Percentiles rank a stretch among this genome's conserved stretches.
Conservation (phyloP, 2,888 invertebrate species). For the Ennomos fuscantarius region DNA sequence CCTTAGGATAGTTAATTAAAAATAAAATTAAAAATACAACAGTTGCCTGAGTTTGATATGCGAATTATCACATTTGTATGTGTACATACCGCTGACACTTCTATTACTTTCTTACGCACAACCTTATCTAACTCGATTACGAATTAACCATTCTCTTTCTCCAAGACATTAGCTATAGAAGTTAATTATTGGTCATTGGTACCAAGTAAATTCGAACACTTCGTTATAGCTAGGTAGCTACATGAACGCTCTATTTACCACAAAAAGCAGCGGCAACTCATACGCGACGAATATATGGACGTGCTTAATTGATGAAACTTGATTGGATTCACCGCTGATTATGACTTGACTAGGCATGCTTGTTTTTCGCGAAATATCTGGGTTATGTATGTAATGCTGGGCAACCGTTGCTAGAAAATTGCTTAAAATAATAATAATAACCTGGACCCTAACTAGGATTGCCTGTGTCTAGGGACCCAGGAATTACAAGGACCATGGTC, state of each 20-base stretch:
- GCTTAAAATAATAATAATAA: too few relatives aligned
- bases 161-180: constrained; percentile 1
- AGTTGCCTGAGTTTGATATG: too few relatives aligned
- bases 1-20: too few relatives aligned
- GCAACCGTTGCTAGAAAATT: too few relatives aligned
- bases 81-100: too few relatives aligned
- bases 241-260: constrained; percentile 46
- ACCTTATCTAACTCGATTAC: constrained; percentile 5
- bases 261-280: constrained; percentile 39
- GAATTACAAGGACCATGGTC: too few relatives aligned
- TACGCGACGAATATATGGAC: constrained; percentile 30
- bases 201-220: constrained; percentile 3
- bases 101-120: too few relatives aligned
- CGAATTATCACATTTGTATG: too few relatives aligned
- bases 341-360: background rate
- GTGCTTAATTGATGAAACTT: constrained; percentile 32
- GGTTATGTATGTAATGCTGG: constrained; percentile 8
- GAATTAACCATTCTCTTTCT: constrained; percentile 1
- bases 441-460: too few relatives aligned
- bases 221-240: background rate
- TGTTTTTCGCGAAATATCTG: constrained; percentile 3
- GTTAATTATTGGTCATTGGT: constrained; percentile 4
- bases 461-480: too few relatives aligned
- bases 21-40: too few relatives aligned
- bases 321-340: constrained; percentile 25